phyloP scores from a whole-genome alignment of 2,888 invertebrate species.

The Hirudinaria manillensis region DNA sequence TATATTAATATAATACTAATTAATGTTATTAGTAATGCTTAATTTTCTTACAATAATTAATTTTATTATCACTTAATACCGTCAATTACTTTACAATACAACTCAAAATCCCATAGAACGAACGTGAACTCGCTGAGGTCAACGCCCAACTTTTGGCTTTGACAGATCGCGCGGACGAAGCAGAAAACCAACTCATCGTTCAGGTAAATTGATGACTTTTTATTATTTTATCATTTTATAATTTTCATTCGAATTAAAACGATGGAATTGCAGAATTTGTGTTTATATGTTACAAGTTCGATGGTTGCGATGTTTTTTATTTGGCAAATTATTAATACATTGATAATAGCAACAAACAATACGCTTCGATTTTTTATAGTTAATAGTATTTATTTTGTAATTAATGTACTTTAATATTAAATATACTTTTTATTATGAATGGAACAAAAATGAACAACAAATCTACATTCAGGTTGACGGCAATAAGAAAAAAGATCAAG shows the following conservation, averaged over 20 bases:
- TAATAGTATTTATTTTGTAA: too few species aligned
- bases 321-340: too few species aligned
- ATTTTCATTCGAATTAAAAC: too few species aligned
- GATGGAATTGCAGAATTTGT: too few species aligned
- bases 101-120: conserved; percentile 68
- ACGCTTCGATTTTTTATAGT: too few species aligned
- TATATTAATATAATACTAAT: too few species aligned
- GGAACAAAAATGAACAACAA: background rate
- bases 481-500: conserved; percentile 95
- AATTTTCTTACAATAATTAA: background rate
- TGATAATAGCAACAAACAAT: too few species aligned
- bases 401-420: too few species aligned
- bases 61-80: background rate
- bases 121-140: conserved; percentile 96
- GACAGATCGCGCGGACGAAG: conserved; percentile 56
- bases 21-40: background rate
- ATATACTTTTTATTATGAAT: too few species aligned
- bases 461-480: conserved; percentile 78
- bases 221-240: background rate
- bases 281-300: too few species aligned
- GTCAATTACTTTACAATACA: background rate
- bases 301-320: too few species aligned
- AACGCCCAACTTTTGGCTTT: conserved; percentile 96
- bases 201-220: conserved; percentile 12
- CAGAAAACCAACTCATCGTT: conserved; percentile 24